Evolutionary conservation across 2,888 invertebrate species (phyloP), one percentile per base, ranked within the genome.

Genomic region (Caenorhabditis afra): DNA sequence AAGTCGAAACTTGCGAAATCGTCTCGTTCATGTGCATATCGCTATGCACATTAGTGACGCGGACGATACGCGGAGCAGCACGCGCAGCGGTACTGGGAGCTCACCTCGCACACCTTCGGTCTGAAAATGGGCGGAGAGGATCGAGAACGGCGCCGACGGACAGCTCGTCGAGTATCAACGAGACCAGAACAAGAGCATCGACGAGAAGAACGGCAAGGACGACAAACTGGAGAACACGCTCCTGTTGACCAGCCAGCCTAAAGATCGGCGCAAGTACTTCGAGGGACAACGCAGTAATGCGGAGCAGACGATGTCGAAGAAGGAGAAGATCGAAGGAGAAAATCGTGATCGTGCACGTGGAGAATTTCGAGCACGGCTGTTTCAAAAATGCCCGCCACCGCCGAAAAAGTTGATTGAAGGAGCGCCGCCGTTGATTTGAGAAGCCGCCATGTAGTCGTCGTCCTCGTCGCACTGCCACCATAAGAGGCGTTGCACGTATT

Each of bases 141-240:
- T 99, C 23, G 97, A 97, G 92, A 80, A 81, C 57, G 81, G 74
- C 53, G 67, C 65, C 1, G 81, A 82, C 39, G 82, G 82, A 22
- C 82, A 84, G 45, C 92, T 97, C 88, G 97, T 99, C 14, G 91
- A 92, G 83, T 90, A 91, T 45, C 88, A 87, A 35, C 77, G 85
- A 20, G 70, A 68, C 10, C 18, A 18, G n/a, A 66, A 65, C 50
- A 12, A 44, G 49, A 75, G 58, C 7, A 52, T 23, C 20, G 73
- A 71, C 37, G 70, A 74, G 10, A 73, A 87, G 37, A 61, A 29
- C 16, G 74, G 84, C n/a, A 81, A 83, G 39, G 93, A 94, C 83
- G 96, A 95, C 87, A 99, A 98, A 92, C 93, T 98, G 78, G 98
- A 99, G 92, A 98, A 97, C 91, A 96, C 97, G 0, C 96, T 97